A percentile compares a stretch with the other conserved stretches of the same genome.
Evolutionary conservation across 1,140 invertebrate genomes (phyloP).

Genomic region (Lepidotrigona ventralis): DNA sequence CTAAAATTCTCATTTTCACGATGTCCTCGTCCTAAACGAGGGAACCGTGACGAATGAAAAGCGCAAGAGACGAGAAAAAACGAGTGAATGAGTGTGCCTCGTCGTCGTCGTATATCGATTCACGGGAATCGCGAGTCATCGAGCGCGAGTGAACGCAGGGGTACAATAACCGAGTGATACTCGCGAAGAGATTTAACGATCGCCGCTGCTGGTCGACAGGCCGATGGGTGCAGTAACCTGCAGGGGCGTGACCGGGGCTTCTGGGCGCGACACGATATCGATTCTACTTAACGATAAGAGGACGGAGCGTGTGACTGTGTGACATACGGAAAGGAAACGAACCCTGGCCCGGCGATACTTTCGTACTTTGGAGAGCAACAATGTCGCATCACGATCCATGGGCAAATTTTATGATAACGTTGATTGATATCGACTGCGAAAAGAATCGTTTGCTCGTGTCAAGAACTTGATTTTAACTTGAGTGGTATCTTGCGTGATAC

Average conservation of each 20-base stretch:
- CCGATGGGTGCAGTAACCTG: conserved; percentile 49
- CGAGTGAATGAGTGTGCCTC: not conserved
- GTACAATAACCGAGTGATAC: conserved; percentile 34
- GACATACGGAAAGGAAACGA: conserved; percentile 27
- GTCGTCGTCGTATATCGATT: conserved; percentile 6
- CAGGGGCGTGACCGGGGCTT: conserved; percentile 46
- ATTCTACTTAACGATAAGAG: conserved; percentile 50
- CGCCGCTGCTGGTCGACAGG: conserved; percentile 26
- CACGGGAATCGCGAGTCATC: conserved; percentile 19
- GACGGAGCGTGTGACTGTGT: conserved; percentile 19
- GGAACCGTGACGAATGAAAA: not conserved
- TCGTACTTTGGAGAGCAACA: not conserved
- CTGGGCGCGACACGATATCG: conserved; percentile 51
- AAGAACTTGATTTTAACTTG: too few species aligned
- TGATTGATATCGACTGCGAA: not conserved
- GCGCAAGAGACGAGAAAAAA: not conserved
- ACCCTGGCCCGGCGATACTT: not conserved
- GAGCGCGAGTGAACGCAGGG: not conserved
- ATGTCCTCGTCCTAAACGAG: not conserved
- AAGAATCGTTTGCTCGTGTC: not conserved
- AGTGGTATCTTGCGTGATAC: too few species aligned
- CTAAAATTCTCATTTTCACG: not conserved
- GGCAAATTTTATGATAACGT: conserved; percentile 24
- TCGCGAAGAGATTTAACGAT: conserved; percentile 47
- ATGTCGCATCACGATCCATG: not conserved